These are phyloP conservation scores for Ciconia nigra DNA, from an alignment of 2,797 vertebrate species.

Conservation along the genomic window DNA sequence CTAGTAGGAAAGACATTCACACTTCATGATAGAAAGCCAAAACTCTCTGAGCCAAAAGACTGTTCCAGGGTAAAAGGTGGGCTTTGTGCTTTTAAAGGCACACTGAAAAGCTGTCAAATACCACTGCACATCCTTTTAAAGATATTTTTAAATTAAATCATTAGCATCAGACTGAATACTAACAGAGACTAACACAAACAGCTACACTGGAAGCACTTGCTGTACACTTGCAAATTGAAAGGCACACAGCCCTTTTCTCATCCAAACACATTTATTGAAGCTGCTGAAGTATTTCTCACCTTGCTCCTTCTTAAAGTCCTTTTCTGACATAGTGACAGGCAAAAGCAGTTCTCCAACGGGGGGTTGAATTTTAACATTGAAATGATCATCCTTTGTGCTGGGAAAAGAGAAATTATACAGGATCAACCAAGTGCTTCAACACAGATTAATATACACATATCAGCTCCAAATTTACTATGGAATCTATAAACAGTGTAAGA, in stretches of 20 bases:
- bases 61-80: background rate
- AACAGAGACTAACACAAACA: background rate
- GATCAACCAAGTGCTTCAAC: constrained; percentile 8
- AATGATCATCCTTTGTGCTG: constrained; percentile 90
- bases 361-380: constrained; percentile 90
- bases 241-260: background rate
- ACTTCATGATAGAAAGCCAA: background rate
- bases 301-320: constrained; percentile 91
- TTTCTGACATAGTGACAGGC: constrained; percentile 87
- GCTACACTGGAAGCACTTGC: background rate
- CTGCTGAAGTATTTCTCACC: constrained; percentile 74
- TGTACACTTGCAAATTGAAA: background rate
- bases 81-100: constrained; percentile 1
- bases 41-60: background rate
- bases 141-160: background rate
- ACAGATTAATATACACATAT: background rate
- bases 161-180: background rate
- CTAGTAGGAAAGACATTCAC: background rate
- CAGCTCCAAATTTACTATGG: background rate
- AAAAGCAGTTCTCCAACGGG: constrained; percentile 90
- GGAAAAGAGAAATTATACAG: constrained; percentile 27
- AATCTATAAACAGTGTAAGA: background rate
- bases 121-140: background rate
- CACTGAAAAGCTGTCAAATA: constrained; percentile 13
- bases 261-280: background rate